Evolutionary conservation across 92 coral and sea anemone genomes (phyloP).

Genomic region (Pocillopora grandis): DNA sequence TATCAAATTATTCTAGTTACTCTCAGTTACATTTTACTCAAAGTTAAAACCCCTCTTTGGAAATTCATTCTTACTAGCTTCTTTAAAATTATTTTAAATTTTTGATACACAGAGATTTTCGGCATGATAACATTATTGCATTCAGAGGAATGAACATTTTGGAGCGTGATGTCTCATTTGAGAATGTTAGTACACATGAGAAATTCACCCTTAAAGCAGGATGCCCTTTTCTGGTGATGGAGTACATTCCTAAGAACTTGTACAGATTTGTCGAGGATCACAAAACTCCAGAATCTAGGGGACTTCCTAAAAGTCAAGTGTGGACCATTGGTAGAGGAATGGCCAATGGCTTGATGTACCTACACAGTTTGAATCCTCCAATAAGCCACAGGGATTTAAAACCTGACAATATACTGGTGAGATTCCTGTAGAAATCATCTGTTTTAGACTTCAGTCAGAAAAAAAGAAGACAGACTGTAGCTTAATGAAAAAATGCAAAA

Average conservation of each 20-base stretch:
- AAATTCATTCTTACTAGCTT: neutral
- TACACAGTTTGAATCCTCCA: conserved; percentile 77
- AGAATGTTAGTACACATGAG: conserved; percentile 8
- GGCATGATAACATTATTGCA: conserved; percentile 98
- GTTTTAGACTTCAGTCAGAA: neutral
- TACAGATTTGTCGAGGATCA: conserved; percentile 81
- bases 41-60: no score
- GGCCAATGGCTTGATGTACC: conserved; percentile 89
- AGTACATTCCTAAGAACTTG: conserved; percentile 86
- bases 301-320: conserved; percentile 88
- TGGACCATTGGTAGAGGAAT: conserved; percentile 89
- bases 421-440: neutral
- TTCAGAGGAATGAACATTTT: conserved; percentile 91
- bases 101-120: conserved; percentile 64
- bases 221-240: conserved; percentile 91
- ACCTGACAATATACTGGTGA: conserved; percentile 95
- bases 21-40: no score
- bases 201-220: conserved; percentile 58
- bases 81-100: neutral
- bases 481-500: no score
- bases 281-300: conserved; percentile 84
- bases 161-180: conserved; percentile 48
- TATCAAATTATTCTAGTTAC: no score
- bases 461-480: no score
- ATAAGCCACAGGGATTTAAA: conserved; percentile 93